Conservation (phyloP, 2,113 vertebrate genomes). For the Lycaon pictus region DNA sequence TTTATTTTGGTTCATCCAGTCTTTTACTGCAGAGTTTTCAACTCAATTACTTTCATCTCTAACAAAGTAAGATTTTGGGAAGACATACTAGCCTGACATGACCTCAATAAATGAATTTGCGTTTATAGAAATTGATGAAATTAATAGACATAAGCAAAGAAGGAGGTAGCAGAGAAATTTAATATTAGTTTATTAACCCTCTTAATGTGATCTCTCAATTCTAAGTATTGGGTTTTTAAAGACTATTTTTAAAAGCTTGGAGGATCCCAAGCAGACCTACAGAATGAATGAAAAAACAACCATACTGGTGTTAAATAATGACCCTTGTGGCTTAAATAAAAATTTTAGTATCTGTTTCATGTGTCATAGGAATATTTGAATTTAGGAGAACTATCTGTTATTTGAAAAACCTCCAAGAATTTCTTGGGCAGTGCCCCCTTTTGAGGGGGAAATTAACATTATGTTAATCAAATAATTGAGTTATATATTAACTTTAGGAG, state of each 20-base stretch:
- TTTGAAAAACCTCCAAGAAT: not conserved
- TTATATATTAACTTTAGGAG: not conserved
- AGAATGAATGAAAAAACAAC: not conserved
- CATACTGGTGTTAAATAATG: not conserved
- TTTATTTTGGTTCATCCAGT: conserved; percentile 35
- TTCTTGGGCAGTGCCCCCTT: not conserved
- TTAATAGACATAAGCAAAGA: not conserved
- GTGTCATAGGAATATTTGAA: not conserved
- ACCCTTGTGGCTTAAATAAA: not conserved
- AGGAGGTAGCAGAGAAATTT: not conserved
- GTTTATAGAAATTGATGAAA: not conserved
- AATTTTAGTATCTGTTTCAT: not conserved
- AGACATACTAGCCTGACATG: not conserved
- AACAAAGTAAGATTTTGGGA: not conserved
- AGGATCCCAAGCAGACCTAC: not conserved
- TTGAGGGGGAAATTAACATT: not conserved
- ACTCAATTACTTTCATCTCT: not conserved
- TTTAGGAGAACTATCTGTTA: not conserved
- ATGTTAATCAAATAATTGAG: conserved; percentile 12
- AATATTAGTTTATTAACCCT: not conserved
- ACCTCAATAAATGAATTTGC: not conserved
- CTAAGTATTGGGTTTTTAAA: not conserved
- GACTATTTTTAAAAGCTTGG: not conserved
- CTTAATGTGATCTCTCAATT: not conserved
- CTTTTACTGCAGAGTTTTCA: not conserved